Evolutionary conservation across 1,140 invertebrate species (phyloP).

Genomic region (Lordiphosa stackelbergi): DNA sequence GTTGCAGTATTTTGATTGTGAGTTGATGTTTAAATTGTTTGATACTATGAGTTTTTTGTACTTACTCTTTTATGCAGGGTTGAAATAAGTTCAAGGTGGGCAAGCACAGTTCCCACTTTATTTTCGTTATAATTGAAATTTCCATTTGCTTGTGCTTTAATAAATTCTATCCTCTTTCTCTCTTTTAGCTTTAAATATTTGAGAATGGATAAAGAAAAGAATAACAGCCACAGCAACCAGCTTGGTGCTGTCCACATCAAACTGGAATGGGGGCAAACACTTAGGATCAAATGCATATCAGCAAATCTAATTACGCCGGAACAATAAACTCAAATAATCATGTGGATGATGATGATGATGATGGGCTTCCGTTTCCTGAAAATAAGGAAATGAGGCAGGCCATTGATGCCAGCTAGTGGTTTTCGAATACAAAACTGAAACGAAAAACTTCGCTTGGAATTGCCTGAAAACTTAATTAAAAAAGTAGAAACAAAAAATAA

Average conservation of each 20-base stretch:
- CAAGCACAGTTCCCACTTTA: too few species aligned
- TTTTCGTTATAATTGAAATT: too few species aligned
- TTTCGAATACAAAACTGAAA: neutral
- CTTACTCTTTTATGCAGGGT: too few species aligned
- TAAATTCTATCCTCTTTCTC: neutral
- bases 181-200: neutral
- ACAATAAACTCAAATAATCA: constrained; percentile 26
- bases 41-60: too few species aligned
- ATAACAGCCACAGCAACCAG: neutral
- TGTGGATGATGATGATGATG: constrained; percentile 19
- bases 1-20: too few species aligned
- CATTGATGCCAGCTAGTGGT: too few species aligned
- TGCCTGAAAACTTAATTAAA: constrained; percentile 10
- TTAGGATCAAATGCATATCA: constrained; percentile 3
- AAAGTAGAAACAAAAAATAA: constrained; percentile 2
- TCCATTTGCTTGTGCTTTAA: neutral
- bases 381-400: constrained; percentile 1
- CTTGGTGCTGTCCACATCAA: neutral
- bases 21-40: too few species aligned
- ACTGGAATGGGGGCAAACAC: constrained; percentile 8
- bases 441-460: neutral
- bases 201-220: neutral
- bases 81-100: too few species aligned
- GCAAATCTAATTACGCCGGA: constrained; percentile 42
- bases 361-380: constrained; percentile 11